Evolutionary conservation across 2,113 vertebrate species (phyloP).

Genomic region (Kryptolebias marmoratus): DNA sequence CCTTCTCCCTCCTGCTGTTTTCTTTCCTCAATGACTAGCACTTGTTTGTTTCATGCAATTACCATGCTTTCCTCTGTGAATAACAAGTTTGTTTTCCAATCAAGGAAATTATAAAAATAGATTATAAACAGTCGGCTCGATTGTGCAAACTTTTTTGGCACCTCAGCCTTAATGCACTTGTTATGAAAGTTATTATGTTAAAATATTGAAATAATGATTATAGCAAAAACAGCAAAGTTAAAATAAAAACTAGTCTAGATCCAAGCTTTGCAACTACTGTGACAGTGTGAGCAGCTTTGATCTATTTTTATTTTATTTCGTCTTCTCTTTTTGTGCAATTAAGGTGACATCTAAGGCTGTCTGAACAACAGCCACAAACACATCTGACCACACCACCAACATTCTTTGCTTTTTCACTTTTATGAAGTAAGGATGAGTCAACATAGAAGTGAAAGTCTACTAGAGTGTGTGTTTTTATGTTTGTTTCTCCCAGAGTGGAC

Average conservation of each 20-base stretch:
- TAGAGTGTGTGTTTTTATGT: not conserved
- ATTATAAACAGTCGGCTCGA: conserved; percentile 16
- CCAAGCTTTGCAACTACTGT: conserved; percentile 21
- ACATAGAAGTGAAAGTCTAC: conserved; percentile 30
- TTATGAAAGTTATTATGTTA: conserved; percentile 12
- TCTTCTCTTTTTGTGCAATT: not conserved
- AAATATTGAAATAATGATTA: conserved; percentile 26
- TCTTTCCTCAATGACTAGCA: conserved; percentile 3
- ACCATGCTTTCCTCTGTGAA: conserved; percentile 13
- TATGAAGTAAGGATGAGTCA: conserved; percentile 35
- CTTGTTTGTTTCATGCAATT: conserved; percentile 23
- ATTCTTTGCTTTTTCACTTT: conserved; percentile 11
- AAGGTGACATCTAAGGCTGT: not conserved
- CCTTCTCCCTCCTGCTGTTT: conserved; percentile 16
- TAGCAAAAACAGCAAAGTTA: not conserved
- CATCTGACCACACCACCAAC: not conserved
- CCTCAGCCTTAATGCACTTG: conserved; percentile 3
- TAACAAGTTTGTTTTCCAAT: conserved; percentile 29
- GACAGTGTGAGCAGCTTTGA: not conserved
- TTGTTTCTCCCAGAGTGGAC: not conserved
- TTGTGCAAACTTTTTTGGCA: not conserved
- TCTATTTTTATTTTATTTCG: not conserved
- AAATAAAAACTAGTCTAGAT: conserved; percentile 6
- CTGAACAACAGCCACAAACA: not conserved
- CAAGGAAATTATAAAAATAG: conserved; percentile 12